A percentile compares a stretch with the other conserved stretches of the same genome.
Evolutionary conservation across 2,888 invertebrate genomes (phyloP).

Genomic region (Terebella lapidaria): DNA sequence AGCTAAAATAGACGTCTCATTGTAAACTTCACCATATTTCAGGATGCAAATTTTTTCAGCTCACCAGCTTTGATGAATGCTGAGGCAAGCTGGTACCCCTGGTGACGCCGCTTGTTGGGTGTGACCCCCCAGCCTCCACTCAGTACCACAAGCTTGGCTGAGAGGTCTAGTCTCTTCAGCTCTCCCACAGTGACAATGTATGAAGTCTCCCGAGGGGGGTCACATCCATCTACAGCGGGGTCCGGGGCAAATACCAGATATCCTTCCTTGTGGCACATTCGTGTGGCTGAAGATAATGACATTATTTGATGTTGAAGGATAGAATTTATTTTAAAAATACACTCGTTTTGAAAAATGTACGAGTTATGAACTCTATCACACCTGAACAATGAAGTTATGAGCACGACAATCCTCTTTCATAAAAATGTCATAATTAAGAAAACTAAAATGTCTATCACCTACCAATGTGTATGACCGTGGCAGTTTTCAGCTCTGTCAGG

Average conservation of each 20-base stretch:
- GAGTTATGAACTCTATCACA: no score
- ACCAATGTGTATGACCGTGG: slow-evolving; percentile 48
- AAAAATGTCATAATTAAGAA: no score
- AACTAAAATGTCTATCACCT: background rate
- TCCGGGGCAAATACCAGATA: slow-evolving; percentile 38
- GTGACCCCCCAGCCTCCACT: slow-evolving; percentile 31
- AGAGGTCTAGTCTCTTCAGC: slow-evolving; percentile 33
- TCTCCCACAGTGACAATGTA: slow-evolving; percentile 41
- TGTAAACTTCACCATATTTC: no score
- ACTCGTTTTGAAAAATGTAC: no score
- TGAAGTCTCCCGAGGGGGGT: slow-evolving; percentile 27
- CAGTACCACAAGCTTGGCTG: slow-evolving; percentile 43
- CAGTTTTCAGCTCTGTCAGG: slow-evolving; percentile 31
- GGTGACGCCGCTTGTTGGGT: background rate
- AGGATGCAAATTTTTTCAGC: background rate
- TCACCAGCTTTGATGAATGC: background rate
- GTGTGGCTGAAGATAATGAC: slow-evolving; percentile 41
- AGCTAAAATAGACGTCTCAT: no score
- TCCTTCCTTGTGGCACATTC: slow-evolving; percentile 39
- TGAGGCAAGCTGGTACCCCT: background rate
- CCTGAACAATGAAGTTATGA: no score
- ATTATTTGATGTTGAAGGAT: no score
- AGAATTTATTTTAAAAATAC: no score
- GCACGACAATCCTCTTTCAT: no score
- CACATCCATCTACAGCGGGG: slow-evolving; percentile 8